Percentiles rank a stretch among this genome's conserved stretches.
phyloP scores from a whole-genome alignment of 92 coral and sea anemone species.

The Ricordea florida region DNA sequence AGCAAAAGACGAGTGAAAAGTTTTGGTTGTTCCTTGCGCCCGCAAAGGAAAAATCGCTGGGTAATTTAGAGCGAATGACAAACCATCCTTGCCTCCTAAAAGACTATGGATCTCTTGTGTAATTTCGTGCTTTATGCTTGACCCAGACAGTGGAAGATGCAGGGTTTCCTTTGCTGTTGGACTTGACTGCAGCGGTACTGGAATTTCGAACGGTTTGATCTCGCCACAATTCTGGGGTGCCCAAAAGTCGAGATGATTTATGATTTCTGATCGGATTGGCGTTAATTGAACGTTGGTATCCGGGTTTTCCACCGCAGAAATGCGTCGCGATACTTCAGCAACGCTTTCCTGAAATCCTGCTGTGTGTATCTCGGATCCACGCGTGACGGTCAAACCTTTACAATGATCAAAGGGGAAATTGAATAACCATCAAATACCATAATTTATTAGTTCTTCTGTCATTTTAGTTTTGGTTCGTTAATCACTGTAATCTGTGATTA shows the following conservation, averaged over 20 bases:
- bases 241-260: slow-evolving; percentile 7
- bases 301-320: background rate
- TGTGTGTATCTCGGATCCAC: background rate
- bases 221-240: background rate
- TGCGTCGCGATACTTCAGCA: background rate
- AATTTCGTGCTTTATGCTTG: background rate
- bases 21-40: background rate
- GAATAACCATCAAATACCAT: slow-evolving; percentile 11
- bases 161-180: background rate
- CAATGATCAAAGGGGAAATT: background rate
- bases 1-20: background rate
- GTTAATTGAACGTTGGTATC: slow-evolving; percentile 7
- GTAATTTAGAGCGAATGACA: slow-evolving; percentile 7
- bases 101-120: background rate
- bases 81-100: background rate
- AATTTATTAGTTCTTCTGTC: too few species aligned
- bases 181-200: background rate
- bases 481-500: too few species aligned
- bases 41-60: background rate
- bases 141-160: background rate
- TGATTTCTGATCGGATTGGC: slow-evolving; percentile 16
- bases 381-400: background rate
- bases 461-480: too few species aligned
- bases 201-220: background rate
- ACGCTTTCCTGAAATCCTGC: slow-evolving; percentile 9